These are phyloP conservation scores for Nasonovia ribisnigri DNA, from an alignment of 2,888 invertebrate genomes.

Conservation along the genomic window DNA sequence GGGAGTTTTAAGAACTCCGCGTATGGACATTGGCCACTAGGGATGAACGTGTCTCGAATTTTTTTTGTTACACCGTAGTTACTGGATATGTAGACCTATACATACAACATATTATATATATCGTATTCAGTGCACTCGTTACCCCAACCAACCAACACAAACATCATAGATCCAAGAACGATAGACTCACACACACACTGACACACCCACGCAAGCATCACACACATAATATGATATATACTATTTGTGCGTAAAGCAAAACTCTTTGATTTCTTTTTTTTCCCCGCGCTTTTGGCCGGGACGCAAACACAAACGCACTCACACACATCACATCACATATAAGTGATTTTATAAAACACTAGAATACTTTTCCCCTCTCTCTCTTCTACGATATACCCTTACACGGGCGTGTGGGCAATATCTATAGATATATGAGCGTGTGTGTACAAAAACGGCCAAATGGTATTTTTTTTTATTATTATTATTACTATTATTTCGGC, in stretches of 20 bases:
- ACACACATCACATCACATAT: constrained; percentile 17
- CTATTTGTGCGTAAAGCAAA: constrained; percentile 15
- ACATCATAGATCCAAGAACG: constrained; percentile 40
- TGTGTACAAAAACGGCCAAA: constrained; percentile 22
- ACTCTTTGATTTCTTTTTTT: constrained; percentile 55
- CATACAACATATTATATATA: background rate
- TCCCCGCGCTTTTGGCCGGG: background rate
- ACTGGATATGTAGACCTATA: background rate
- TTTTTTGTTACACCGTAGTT: background rate
- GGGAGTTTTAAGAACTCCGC: constrained; percentile 47
- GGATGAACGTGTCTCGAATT: constrained; percentile 62
- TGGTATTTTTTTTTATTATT: background rate
- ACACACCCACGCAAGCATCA: background rate
- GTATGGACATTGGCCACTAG: constrained; percentile 58
- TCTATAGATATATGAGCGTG: background rate
- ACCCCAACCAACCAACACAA: constrained; percentile 22
- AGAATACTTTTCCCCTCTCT: background rate
- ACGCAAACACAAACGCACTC: constrained; percentile 23
- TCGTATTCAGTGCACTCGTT: background rate
- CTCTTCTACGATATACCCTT: background rate
- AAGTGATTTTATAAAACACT: constrained; percentile 62
- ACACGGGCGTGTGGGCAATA: background rate
- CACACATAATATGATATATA: background rate
- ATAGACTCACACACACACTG: background rate
- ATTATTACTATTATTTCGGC: background rate